Evolutionary conservation across 2,113 vertebrate species (phyloP).

Genomic region (Paramormyrops kingsleyae): DNA sequence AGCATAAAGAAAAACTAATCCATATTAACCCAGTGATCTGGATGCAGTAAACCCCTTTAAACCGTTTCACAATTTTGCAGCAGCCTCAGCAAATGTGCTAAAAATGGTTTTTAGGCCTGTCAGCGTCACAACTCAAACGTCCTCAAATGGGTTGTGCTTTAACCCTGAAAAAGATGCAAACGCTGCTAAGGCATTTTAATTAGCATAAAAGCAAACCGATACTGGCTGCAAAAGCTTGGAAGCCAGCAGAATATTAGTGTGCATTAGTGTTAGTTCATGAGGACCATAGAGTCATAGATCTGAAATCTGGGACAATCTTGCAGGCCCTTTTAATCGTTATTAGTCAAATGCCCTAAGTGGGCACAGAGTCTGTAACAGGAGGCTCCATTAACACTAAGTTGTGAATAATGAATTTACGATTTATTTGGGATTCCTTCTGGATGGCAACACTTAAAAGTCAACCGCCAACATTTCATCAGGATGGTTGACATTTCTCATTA

Average conservation of each 20-base stretch:
- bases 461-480: background rate
- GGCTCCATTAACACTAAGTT: background rate
- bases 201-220: background rate
- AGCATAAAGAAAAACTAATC: background rate
- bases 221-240: background rate
- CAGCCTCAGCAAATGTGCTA: background rate
- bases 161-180: background rate
- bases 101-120: background rate
- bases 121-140: background rate
- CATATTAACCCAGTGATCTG: conserved; percentile 3
- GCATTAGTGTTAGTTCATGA: background rate
- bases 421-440: background rate
- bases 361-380: background rate
- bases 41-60: background rate
- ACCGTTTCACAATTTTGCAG: background rate
- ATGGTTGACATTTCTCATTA: background rate
- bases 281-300: background rate
- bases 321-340: background rate
- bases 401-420: background rate
- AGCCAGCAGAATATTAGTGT: background rate
- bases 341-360: background rate
- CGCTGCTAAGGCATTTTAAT: background rate
- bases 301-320: background rate
- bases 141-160: background rate
- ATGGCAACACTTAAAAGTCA: background rate